Conservation (phyloP, 2,113 vertebrate genomes). For the Nanger granti region DNA sequence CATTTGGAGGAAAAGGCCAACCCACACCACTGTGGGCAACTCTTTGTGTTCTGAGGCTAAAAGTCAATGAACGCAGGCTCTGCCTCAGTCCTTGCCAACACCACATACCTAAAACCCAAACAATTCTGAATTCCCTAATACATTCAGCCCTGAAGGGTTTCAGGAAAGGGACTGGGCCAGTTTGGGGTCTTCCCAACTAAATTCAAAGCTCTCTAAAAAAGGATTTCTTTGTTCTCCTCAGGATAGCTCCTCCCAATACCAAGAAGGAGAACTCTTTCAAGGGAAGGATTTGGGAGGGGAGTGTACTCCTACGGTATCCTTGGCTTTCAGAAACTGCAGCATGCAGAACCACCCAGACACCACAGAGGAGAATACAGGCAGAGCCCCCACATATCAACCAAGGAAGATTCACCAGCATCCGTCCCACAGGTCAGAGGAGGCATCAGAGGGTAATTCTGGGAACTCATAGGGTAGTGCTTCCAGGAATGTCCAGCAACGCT, state of each 20-base stretch:
- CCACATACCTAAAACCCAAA: background rate
- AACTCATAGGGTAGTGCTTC: background rate
- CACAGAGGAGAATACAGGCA: background rate
- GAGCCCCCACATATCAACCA: too few relatives aligned
- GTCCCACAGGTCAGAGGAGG: background rate
- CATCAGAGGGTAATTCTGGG: background rate
- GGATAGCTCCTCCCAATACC: background rate
- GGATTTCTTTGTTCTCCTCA: background rate
- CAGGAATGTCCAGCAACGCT: accelerated
- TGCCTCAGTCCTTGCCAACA: background rate
- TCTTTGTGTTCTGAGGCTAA: background rate
- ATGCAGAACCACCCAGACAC: background rate
- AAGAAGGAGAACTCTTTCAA: background rate
- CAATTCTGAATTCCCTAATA: background rate
- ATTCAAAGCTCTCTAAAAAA: background rate
- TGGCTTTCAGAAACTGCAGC: background rate
- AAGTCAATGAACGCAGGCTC: background rate
- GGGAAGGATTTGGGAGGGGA: background rate
- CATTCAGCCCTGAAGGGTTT: background rate
- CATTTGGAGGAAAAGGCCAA: background rate
- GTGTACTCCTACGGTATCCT: background rate
- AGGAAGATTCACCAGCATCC: background rate
- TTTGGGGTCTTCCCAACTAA: background rate
- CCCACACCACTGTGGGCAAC: background rate
- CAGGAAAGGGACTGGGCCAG: background rate